Percentiles rank a stretch among this genome's conserved stretches.
phyloP scores from a whole-genome alignment of 2,797 vertebrate genomes.

The Nothura maculosa region DNA sequence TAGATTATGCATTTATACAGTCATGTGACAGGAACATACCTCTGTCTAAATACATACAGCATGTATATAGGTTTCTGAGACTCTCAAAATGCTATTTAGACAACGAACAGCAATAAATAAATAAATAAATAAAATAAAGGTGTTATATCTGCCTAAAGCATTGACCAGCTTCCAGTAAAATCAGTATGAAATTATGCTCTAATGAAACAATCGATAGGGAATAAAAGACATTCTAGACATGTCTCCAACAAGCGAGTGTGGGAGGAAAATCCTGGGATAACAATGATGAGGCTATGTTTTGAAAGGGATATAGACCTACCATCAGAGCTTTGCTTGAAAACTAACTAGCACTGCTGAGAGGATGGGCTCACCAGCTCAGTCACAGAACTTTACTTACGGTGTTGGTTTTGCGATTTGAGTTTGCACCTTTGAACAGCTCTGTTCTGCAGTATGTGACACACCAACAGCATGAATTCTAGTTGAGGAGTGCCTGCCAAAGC shows the following conservation, averaged over 20 bases:
- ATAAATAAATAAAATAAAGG: rapidly evolving
- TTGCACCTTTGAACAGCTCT: not conserved
- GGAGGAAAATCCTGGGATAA: not conserved
- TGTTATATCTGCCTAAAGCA: not conserved
- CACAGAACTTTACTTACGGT: not conserved
- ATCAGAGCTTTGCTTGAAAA: not conserved
- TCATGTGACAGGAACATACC: not conserved
- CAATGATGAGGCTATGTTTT: not conserved
- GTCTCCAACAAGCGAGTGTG: not conserved
- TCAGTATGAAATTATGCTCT: not conserved
- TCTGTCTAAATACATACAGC: not conserved
- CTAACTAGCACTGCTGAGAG: not conserved
- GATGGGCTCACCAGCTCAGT: not conserved
- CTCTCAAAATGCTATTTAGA: not conserved
- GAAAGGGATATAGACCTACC: not conserved
- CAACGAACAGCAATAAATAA: rapidly evolving
- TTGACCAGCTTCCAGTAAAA: not conserved
- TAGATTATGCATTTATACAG: rapidly evolving
- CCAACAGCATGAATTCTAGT: not conserved
- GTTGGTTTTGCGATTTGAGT: not conserved
- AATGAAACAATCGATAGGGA: not conserved
- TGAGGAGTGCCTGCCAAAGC: not conserved
- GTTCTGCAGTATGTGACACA: not conserved
- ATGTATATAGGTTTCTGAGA: not conserved
- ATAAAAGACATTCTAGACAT: not conserved